Conservation (phyloP, 2,113 vertebrate genomes). For the Seriola aureovittata region DNA sequence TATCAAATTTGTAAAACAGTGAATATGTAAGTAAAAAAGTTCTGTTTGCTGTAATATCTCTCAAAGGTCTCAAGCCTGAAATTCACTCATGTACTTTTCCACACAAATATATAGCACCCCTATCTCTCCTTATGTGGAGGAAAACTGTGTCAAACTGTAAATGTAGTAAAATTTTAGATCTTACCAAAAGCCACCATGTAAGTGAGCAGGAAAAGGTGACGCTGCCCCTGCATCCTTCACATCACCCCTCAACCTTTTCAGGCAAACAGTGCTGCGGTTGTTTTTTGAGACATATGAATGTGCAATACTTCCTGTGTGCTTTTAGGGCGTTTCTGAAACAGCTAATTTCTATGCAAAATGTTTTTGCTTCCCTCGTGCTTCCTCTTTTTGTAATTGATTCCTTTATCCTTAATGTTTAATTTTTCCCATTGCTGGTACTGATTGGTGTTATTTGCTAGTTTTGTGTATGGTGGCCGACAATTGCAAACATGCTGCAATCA, state of each 20-base stretch:
- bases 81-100: neutral
- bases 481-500: too few species aligned
- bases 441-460: too few species aligned
- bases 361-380: neutral
- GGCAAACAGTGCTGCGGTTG: neutral
- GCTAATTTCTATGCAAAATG: neutral
- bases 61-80: neutral
- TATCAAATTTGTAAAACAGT: too few species aligned
- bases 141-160: neutral
- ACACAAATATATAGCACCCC: neutral
- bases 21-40: too few species aligned
- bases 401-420: neutral
- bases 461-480: too few species aligned
- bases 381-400: slow-evolving; percentile 16
- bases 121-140: neutral
- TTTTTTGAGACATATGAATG: neutral
- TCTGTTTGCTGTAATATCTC: neutral
- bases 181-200: slow-evolving; percentile 65
- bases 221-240: slow-evolving; percentile 47
- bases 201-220: slow-evolving; percentile 25
- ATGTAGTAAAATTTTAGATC: neutral
- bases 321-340: slow-evolving; percentile 54
- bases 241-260: neutral
- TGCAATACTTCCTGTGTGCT: slow-evolving; percentile 55
- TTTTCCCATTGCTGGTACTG: neutral